phyloP scores from a whole-genome alignment of 2,888 invertebrate species.

The Cheilosia vulpina region DNA sequence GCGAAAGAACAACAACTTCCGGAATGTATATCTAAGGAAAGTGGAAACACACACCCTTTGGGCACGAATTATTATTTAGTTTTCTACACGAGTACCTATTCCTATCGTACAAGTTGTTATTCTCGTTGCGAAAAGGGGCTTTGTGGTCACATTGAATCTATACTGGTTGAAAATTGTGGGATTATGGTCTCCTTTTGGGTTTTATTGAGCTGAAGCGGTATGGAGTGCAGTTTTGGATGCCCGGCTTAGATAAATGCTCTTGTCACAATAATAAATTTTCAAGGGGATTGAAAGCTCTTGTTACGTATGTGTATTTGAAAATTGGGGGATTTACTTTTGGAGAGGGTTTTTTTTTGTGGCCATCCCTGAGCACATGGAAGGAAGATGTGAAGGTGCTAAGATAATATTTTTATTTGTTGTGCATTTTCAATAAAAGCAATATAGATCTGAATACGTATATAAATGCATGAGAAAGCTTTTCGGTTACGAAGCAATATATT shows the following conservation, averaged over 20 bases:
- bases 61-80: slow-evolving; percentile 39
- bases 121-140: not conserved
- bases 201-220: slow-evolving; percentile 20
- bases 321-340: slow-evolving; percentile 58
- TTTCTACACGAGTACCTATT: slow-evolving; percentile 7
- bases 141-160: slow-evolving; percentile 35
- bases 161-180: slow-evolving; percentile 37
- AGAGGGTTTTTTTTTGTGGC: slow-evolving; percentile 23
- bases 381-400: not conserved
- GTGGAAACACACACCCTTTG: not conserved
- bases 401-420: not conserved
- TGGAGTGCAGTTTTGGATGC: slow-evolving; percentile 28
- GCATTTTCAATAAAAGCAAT: not conserved
- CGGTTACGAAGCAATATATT: too few relatives aligned
- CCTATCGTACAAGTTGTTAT: slow-evolving; percentile 21
- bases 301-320: slow-evolving; percentile 56
- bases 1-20: slow-evolving; percentile 2
- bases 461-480: too few relatives aligned
- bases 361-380: not conserved
- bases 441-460: too few relatives aligned
- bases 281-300: slow-evolving; percentile 55
- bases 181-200: slow-evolving; percentile 46
- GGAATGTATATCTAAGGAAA: not conserved
- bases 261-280: slow-evolving; percentile 54
- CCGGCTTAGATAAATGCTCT: slow-evolving; percentile 54